Percentiles rank a stretch among this genome's conserved stretches.
Evolutionary conservation across 2,888 invertebrate genomes (phyloP).

Genomic region (Heliconius hortense): DNA sequence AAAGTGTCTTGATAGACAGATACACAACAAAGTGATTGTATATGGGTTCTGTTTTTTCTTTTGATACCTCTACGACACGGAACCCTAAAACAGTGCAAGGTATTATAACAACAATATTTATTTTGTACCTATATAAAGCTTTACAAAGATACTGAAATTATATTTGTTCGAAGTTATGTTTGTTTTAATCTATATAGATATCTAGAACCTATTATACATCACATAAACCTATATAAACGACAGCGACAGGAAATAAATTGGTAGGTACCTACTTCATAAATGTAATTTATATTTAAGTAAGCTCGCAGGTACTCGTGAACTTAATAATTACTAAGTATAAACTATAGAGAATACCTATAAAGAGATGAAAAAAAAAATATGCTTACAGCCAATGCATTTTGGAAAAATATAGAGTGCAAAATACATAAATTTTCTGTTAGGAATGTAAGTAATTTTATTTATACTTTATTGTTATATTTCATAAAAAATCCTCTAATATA

Average conservation of each 20-base stretch:
- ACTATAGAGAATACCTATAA: not conserved
- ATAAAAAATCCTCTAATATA: not conserved
- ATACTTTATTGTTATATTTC: not conserved
- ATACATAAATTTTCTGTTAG: no score
- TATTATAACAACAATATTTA: not conserved
- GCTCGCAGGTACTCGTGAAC: not conserved
- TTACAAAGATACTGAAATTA: not conserved
- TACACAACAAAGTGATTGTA: no score
- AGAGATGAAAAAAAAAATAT: not conserved
- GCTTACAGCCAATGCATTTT: no score
- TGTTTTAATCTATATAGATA: not conserved
- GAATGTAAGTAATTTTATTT: no score
- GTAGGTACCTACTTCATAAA: not conserved
- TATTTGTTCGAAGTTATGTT: not conserved
- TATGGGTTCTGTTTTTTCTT: no score
- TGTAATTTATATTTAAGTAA: not conserved
- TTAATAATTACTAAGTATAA: slow-evolving; percentile 4
- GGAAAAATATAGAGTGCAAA: no score
- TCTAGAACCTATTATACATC: not conserved
- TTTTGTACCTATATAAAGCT: not conserved
- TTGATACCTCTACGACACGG: no score
- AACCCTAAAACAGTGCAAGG: not conserved
- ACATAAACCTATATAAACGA: no score
- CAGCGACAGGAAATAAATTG: not conserved
- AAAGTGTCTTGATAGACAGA: no score